Percentiles rank a stretch among this genome's conserved stretches.
Evolutionary conservation across 2,888 invertebrate species (phyloP).

Genomic region (Erebia palarica): DNA sequence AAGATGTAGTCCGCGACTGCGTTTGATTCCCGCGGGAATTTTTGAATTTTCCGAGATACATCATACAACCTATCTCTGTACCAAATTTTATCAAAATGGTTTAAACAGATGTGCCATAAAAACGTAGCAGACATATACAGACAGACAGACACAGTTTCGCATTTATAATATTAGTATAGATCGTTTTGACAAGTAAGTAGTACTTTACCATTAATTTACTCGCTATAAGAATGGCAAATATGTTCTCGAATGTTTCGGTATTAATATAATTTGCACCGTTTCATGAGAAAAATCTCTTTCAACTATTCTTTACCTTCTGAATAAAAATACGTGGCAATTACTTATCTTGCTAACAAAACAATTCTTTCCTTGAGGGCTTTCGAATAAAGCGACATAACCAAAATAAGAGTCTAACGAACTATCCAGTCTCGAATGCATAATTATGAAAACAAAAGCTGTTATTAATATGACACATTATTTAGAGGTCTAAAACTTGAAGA

Average conservation of each 20-base stretch:
- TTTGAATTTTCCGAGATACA: no score
- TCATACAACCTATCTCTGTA: no score
- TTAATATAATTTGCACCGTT: neutral
- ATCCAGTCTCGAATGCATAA: conserved; percentile 3
- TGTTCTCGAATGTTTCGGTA: conserved; percentile 19
- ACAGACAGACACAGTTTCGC: no score
- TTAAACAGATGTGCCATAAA: no score
- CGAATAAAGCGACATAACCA: conserved; percentile 49
- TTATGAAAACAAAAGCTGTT: conserved; percentile 1
- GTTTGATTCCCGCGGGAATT: no score
- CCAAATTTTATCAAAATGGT: no score
- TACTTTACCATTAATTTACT: neutral
- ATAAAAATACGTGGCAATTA: conserved; percentile 25
- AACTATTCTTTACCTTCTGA: conserved; percentile 4
- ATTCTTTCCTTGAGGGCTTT: conserved; percentile 43
- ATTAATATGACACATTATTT: conserved; percentile 5
- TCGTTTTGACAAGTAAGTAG: neutral
- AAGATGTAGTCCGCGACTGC: no score
- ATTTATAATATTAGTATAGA: neutral
- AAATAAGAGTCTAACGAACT: conserved; percentile 34
- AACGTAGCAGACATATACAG: no score
- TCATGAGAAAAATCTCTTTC: conserved; percentile 3
- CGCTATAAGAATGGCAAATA: conserved; percentile 16
- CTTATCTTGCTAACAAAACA: conserved; percentile 32
- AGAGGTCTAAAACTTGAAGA: neutral